Percentiles rank a stretch among this genome's conserved stretches.
Evolutionary conservation across 2,113 vertebrate genomes (phyloP).

Genomic region (Centrocercus urophasianus): DNA sequence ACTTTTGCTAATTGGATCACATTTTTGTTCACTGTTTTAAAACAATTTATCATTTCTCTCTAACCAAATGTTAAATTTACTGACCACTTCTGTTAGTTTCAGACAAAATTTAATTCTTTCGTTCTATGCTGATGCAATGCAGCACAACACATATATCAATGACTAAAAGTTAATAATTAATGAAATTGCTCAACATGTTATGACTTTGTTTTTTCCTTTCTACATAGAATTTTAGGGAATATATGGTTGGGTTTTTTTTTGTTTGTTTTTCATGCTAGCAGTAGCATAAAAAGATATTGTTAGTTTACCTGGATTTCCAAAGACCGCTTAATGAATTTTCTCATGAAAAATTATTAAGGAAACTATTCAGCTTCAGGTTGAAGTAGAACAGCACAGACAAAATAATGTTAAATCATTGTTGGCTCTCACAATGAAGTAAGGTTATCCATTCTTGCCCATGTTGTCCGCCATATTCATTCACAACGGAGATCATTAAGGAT

Average conservation of each 20-base stretch:
- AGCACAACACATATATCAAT: background rate
- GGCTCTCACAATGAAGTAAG: background rate
- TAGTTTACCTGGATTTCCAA: background rate
- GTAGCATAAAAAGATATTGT: background rate
- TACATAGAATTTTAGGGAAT: background rate
- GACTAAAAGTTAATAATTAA: background rate
- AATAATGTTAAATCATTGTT: background rate
- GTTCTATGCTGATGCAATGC: background rate
- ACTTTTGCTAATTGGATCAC: background rate
- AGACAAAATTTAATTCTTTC: background rate
- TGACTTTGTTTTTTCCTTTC: background rate
- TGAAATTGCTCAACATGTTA: background rate
- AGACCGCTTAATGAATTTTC: background rate
- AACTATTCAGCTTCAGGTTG: background rate
- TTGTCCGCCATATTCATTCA: background rate
- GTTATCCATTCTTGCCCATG: background rate
- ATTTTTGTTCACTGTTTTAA: background rate
- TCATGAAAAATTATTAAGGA: background rate
- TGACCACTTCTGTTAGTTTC: background rate
- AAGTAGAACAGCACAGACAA: background rate
- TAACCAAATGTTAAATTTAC: background rate
- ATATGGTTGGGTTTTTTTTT: background rate
- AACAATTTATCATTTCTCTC: background rate
- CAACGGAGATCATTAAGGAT: background rate
- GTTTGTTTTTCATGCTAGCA: background rate